Percentiles rank a stretch among this genome's conserved stretches.
Evolutionary conservation across 2,888 invertebrate species (phyloP).

Genomic region (Euclidia mi): DNA sequence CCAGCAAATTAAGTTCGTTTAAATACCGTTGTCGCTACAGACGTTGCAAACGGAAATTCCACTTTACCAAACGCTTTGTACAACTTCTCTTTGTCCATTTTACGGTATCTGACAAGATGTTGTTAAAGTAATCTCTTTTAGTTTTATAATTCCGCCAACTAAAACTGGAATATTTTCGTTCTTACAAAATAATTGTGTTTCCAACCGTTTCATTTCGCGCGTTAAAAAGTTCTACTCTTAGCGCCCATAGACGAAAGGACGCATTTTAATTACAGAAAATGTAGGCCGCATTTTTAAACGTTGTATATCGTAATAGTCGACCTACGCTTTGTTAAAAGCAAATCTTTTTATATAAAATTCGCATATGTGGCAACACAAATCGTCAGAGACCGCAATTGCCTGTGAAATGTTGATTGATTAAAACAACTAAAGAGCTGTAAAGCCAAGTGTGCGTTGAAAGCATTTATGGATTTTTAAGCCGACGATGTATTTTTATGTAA

Average conservation of each 20-base stretch:
- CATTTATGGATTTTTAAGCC: conserved; percentile 12
- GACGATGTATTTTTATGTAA: conserved; percentile 9
- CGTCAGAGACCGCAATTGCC: not conserved
- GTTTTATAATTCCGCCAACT: conserved; percentile 33
- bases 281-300: not conserved
- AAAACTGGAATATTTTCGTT: conserved; percentile 8
- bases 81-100: conserved; percentile 50
- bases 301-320: not conserved
- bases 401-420: conserved; percentile 3
- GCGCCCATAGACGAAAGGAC: not conserved
- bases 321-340: not conserved
- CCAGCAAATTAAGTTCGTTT: conserved; percentile 65
- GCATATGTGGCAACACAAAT: not conserved
- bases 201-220: conserved; percentile 3
- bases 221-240: not conserved
- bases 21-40: conserved; percentile 57
- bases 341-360: not conserved
- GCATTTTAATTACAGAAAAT: not conserved
- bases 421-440: conserved; percentile 8
- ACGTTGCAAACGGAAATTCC: conserved; percentile 53
- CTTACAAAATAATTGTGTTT: conserved; percentile 18
- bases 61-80: conserved; percentile 54
- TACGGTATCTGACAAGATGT: conserved; percentile 34
- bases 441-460: conserved; percentile 1
- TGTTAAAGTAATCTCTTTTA: conserved; percentile 30